Evolutionary conservation across 2,888 invertebrate genomes (phyloP).

Genomic region (Eupithecia dodoneata): DNA sequence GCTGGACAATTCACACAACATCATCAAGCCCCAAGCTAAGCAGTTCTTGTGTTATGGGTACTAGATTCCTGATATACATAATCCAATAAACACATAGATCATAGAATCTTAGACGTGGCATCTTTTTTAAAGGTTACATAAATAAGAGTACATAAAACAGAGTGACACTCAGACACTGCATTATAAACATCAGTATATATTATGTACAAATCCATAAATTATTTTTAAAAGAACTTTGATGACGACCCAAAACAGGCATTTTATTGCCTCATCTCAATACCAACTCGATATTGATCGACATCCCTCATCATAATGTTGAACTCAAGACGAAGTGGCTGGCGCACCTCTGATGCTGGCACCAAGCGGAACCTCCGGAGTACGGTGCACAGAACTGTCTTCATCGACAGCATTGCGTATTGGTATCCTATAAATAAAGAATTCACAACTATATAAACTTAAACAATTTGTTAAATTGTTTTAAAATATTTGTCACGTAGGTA

Average conservation of each 20-base stretch:
- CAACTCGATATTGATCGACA: conserved; percentile 54
- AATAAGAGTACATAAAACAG: no score
- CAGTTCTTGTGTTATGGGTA: no score
- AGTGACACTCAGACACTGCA: no score
- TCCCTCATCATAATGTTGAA: conserved; percentile 62
- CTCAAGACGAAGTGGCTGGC: conserved; percentile 52
- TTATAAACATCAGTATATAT: no score
- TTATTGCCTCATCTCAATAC: conserved; percentile 36
- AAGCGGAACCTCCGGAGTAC: conserved; percentile 51
- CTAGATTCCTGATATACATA: no score
- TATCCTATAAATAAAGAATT: conserved; percentile 19
- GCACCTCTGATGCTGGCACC: conserved; percentile 22
- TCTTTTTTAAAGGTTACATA: no score
- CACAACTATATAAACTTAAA: not conserved
- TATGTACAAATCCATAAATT: no score
- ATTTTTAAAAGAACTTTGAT: not conserved
- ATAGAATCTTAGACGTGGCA: no score
- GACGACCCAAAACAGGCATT: not conserved
- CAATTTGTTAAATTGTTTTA: not conserved
- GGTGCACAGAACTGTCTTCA: conserved; percentile 54
- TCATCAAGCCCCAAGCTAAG: no score
- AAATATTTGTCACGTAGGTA: not conserved
- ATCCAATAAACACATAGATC: no score
- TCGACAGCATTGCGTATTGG: conserved; percentile 49
- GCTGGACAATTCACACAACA: no score